A percentile compares a stretch with the other conserved stretches of the same genome.
phyloP scores from a whole-genome alignment of 2,888 invertebrate species.

The Sycophila texana region DNA sequence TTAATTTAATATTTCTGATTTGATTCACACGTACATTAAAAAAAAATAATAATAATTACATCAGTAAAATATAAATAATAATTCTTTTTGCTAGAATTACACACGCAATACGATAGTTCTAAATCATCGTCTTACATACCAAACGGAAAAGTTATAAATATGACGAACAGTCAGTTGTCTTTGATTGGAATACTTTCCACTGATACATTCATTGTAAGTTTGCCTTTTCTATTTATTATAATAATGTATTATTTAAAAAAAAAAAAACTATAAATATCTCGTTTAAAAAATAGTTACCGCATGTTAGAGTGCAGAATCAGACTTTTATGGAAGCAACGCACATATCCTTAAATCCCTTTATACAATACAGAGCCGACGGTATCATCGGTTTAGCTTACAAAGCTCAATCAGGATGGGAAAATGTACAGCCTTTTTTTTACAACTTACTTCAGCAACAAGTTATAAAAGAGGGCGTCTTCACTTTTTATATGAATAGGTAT shows the following conservation, averaged over 20 bases:
- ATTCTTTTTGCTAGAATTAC: constrained; percentile 77
- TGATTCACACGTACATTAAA: neutral
- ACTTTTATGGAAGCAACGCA: constrained; percentile 84
- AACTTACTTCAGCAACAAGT: constrained; percentile 79
- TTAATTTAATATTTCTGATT: neutral
- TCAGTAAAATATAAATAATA: neutral
- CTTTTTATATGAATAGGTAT: constrained; percentile 84
- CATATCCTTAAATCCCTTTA: constrained; percentile 80
- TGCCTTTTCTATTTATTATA: neutral
- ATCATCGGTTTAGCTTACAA: constrained; percentile 83
- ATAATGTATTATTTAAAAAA: neutral
- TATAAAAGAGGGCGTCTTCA: constrained; percentile 79
- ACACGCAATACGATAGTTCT: constrained; percentile 82
- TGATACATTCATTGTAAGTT: constrained; percentile 80
- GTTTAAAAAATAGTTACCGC: constrained; percentile 76
- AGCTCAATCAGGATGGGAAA: constrained; percentile 64
- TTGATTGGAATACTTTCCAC: constrained; percentile 82
- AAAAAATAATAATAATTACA: too few relatives aligned
- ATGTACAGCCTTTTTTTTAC: constrained; percentile 81
- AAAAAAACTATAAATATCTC: neutral
- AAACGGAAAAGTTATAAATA: constrained; percentile 79
- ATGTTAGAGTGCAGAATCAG: constrained; percentile 78
- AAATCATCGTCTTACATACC: constrained; percentile 81
- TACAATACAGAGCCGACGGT: constrained; percentile 84
- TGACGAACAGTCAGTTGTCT: constrained; percentile 79